These are phyloP conservation scores for Sphenopsis melanotis DNA, from an alignment of 2,797 vertebrate genomes.

Conservation along the genomic window DNA sequence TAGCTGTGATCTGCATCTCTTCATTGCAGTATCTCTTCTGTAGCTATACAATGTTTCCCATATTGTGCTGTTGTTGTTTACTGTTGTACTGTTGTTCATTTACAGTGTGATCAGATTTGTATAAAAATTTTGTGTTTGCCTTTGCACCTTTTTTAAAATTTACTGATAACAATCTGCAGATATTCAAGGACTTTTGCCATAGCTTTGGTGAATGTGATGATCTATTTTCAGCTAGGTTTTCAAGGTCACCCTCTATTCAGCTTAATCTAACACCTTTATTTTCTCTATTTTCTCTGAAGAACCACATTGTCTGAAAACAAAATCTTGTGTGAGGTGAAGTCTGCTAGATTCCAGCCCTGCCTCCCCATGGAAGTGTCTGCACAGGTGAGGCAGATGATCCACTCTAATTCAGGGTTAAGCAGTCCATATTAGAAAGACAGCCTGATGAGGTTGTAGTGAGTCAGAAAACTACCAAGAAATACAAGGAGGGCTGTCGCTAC, in stretches of 20 bases:
- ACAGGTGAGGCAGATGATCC: neutral
- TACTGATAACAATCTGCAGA: neutral
- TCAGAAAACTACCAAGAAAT: neutral
- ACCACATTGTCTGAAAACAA: neutral
- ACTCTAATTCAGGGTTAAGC: neutral
- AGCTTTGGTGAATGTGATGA: neutral
- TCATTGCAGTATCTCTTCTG: neutral
- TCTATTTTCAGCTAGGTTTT: neutral
- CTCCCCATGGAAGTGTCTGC: neutral
- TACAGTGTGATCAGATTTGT: neutral
- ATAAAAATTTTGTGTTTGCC: neutral
- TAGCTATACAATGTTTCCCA: neutral
- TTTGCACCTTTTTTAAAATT: neutral
- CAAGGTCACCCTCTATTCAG: neutral
- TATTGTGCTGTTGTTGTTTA: neutral
- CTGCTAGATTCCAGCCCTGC: neutral
- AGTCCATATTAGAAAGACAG: neutral
- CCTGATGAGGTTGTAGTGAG: fast-evolving
- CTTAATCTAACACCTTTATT: neutral
- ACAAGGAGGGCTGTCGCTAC: neutral
- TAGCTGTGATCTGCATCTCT: neutral
- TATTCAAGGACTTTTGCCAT: neutral
- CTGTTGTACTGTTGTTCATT: neutral
- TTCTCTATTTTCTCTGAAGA: neutral
- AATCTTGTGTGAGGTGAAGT: neutral